Base-by-base conservation (phyloP, 2,797 vertebrate genomes). In the Melanotaenia maccullochi region DNA sequence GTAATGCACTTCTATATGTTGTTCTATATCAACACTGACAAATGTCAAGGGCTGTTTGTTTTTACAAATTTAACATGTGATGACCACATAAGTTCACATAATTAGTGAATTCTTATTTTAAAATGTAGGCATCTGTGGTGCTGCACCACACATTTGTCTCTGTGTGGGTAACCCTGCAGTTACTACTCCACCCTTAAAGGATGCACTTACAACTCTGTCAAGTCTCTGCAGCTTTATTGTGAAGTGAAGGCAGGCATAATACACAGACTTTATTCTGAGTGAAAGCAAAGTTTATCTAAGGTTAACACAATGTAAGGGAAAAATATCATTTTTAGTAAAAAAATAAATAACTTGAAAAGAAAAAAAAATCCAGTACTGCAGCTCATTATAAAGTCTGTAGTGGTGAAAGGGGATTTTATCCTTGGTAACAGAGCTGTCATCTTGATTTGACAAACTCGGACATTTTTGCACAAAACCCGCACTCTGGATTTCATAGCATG, bases 361-460 rank as follows among this genome's bases (percentile, higher is more conserved):
- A 42, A 12, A 42, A 18, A 14, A 16, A 42, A 42, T 49, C 32
- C 42, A 18, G 54, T 44, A 28, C 33, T 0, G 25, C 35, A 22
- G 67, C 67, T 60, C 58, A 54, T 35, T 60, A 22, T 32, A 7
- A 60, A 52, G 51, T 52, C 3, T 52, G n/a, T 52, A 12, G 24
- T 28, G 24, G 11, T 25, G 25, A 14, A 1, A 24, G 13, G 51
- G 51, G 24, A 24, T 24, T 25, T 25, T 25, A 52, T 25, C 22
- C 51, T 13, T 13, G 3, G 51, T 24, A 25, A 25, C 51, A 35
- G 25, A 52, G 56, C 35, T 1, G 18, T 25, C 18, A 6, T 20
- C 55, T 42, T 59, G 25, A 18, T 42, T 55, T 42, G 47, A 66
- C 36, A 32, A 32, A 61, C 9, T 49, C 49, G 25, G 49, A 44